Percentiles rank a stretch among this genome's conserved stretches.
phyloP scores from a whole-genome alignment of 2,888 invertebrate species.

The Mallateleia sp. region DNA sequence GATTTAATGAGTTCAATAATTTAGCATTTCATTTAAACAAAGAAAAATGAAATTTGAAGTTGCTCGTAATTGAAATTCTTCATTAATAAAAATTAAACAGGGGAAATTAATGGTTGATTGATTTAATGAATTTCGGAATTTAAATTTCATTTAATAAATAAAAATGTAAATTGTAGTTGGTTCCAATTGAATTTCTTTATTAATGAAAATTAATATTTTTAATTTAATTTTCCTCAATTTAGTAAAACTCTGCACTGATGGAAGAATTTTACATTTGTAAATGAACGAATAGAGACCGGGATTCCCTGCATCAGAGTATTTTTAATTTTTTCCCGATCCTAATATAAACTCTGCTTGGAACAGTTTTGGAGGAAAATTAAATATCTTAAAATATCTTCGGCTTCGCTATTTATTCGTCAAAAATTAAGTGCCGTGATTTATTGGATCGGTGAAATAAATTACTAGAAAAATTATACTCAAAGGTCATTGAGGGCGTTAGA shows the following conservation, averaged over 20 bases:
- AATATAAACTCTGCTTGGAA: neutral
- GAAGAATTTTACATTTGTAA: neutral
- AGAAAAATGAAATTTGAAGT: too few relatives aligned
- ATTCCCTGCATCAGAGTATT: neutral
- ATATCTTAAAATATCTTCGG: neutral
- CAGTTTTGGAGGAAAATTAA: neutral
- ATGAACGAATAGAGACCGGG: neutral
- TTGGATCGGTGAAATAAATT: neutral
- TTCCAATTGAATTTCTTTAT: too few relatives aligned
- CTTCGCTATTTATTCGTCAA: neutral
- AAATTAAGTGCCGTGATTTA: neutral
- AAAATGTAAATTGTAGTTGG: too few relatives aligned
- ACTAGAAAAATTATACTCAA: neutral
- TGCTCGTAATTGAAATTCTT: too few relatives aligned
- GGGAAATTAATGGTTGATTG: too few relatives aligned
- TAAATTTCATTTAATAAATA: too few relatives aligned
- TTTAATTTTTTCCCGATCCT: neutral
- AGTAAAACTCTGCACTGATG: neutral
- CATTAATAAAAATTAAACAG: too few relatives aligned
- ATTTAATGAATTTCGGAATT: too few relatives aligned
- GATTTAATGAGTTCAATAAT: too few relatives aligned
- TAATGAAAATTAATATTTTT: too few relatives aligned
- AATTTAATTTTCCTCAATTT: neutral
- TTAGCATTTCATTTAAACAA: too few relatives aligned
- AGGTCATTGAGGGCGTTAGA: neutral